Base-by-base conservation (phyloP, 2,888 invertebrate species). In the Malacosoma neustria region DNA sequence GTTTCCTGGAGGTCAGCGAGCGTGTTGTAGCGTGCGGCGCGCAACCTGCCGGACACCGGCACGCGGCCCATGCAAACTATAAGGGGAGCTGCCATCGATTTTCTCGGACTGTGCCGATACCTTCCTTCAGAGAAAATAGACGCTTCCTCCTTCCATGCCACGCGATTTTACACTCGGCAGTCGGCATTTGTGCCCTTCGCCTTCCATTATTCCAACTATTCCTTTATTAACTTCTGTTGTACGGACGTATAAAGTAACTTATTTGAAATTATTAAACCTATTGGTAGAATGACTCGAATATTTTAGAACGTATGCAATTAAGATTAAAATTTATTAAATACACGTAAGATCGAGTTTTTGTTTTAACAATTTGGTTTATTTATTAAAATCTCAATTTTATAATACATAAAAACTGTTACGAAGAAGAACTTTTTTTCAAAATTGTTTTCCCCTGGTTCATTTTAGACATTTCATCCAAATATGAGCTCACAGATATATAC, bases 91-190 rank as follows among this genome's bases (percentile, higher is more conserved):
- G 60, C 56, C 68, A 84, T 82, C 77, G 84, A 84, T 84, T 82
- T 82, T 77, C 79, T 81, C 73, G 80, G 77, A 80, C 81, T 69
- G 67, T 70, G 68, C 72, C 79, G 77, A 81, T 81, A 72, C 75
- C 75, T 73, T 72, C 74, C 67, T 62, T 49, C 54, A 51, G 52
- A 49, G 51, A 57, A 57, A 57, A 55, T 51, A 49, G 54, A 50
- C 50, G 57, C 68, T 72, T 69, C 72, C 66, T 57, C 63, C 54
- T 61, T 62, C 59, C 59, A 56, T 51, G 48, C 54, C 49, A 61
- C 57, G 66, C 67, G 67, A 66, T 53, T 57, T 55, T 51, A 51
- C 67, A 67, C 67, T 67, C 59, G 63, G 51, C 67, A 67, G 67
- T 67, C 59, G 63, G 60, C 41, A 44, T 38, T 48, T 51, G 38